Base-by-base conservation (phyloP, 2,888 invertebrate genomes). In the Antheraea assamensis region DNA sequence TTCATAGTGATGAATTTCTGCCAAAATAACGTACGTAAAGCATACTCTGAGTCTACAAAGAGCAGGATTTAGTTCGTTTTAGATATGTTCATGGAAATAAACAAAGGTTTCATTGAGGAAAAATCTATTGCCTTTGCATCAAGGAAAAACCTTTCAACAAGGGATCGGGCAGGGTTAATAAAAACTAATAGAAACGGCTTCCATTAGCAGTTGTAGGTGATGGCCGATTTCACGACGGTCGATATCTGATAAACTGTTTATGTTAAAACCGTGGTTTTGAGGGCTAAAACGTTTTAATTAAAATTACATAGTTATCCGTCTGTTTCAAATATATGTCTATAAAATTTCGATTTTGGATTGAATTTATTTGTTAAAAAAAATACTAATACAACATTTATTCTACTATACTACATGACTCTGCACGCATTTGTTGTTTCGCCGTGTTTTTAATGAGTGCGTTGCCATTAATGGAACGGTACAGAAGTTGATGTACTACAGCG, bases 131-230 rank as follows among this genome's bases (percentile, higher is more conserved):
- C 21, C 58, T 24, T 58, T 58, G 76, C 76, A 77, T 76, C 77
- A 76, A 78, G 78, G 77, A 77, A 78, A 42, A 78, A 76, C 71
- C 66, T n/a, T 74, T 71, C 24, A 17, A n/a, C 71, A 31, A 64
- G 73, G 73, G 75, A 75, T 70, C 68, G 71, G 47, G 47, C 27
- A 64, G 75, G 71, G 72, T 81, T 78, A 78, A 85, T 84, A 84
- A 85, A 85, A 85, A 83, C 83, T 83, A 84, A 85, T 85, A 85
- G 83, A 81, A 79, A 78, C 78, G 74, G 71, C 73, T 21, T 31
- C 81, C 79, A 82, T 85, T 83, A 83, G 77, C 78, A 74, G 81
- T 79, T 81, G 83, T 79, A 76, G 78, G 79, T 77, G 79, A 81
- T 78, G 75, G 76, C 77, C 78, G 81, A 81, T 79, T 75, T 76